Conservation (phyloP, 2,888 invertebrate genomes). For the Trypoxylon attenuatum region DNA sequence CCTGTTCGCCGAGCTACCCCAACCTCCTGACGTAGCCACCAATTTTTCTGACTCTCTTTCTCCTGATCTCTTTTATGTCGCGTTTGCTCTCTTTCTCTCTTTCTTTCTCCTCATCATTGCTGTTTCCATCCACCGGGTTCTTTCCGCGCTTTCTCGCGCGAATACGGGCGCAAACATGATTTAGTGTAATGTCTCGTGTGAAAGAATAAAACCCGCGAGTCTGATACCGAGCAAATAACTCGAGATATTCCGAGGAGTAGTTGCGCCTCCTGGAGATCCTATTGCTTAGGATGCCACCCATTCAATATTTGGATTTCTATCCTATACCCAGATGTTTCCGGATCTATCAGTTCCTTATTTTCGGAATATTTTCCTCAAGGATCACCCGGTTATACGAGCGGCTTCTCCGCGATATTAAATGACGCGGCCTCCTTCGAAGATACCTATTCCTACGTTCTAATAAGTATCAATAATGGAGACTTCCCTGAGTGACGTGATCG, state of each 20-base stretch:
- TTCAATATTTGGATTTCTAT: background rate
- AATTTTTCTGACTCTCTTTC: conserved; percentile 15
- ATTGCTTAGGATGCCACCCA: background rate
- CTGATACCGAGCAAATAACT: conserved; percentile 57
- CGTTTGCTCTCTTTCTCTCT: background rate
- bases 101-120: background rate
- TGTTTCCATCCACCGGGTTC: too few relatives aligned
- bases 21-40: too few relatives aligned
- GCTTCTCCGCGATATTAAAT: too few relatives aligned
- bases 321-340: too few relatives aligned
- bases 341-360: too few relatives aligned
- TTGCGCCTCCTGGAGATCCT: background rate
- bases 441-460: too few relatives aligned
- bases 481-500: too few relatives aligned
- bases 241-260: conserved; percentile 52
- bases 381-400: too few relatives aligned
- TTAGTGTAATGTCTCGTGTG: conserved; percentile 58
- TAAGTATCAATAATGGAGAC: too few relatives aligned
- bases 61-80: background rate
- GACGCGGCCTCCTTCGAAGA: too few relatives aligned
- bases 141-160: conserved; percentile 4
- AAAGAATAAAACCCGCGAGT: conserved; percentile 59
- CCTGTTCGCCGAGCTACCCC: too few relatives aligned
- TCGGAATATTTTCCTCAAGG: too few relatives aligned
- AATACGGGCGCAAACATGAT: conserved; percentile 67